Evolutionary conservation across 2,888 invertebrate species (phyloP).

Genomic region (Julus scandinavius): DNA sequence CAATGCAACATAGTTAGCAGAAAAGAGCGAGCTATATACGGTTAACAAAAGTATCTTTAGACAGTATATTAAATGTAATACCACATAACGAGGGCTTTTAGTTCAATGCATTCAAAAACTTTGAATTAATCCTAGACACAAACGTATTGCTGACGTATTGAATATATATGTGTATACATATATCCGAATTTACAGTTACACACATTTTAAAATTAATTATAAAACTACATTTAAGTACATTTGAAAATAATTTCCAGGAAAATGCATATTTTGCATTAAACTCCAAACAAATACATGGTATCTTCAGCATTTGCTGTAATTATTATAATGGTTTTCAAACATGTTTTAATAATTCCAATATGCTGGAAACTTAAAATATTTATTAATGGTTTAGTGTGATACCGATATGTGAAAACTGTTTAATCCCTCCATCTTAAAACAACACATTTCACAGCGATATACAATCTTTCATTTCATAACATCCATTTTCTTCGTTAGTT

Average conservation of each 20-base stretch:
- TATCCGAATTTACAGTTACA: too few relatives aligned
- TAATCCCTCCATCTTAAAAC: background rate
- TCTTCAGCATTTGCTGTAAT: too few relatives aligned
- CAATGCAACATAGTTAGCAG: background rate
- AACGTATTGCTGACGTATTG: background rate
- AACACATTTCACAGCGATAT: background rate
- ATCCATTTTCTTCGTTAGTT: slow-evolving; percentile 11
- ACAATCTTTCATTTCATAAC: background rate
- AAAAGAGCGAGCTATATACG: background rate
- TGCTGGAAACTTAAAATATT: too few relatives aligned
- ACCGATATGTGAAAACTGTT: too few relatives aligned
- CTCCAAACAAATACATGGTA: too few relatives aligned
- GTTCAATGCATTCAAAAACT: background rate
- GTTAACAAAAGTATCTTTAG: background rate
- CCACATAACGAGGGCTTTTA: background rate
- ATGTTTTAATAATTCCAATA: too few relatives aligned
- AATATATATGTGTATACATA: background rate
- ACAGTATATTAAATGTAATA: background rate
- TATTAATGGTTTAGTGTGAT: too few relatives aligned
- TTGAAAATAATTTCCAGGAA: too few relatives aligned
- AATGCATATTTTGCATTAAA: too few relatives aligned
- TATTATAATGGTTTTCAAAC: too few relatives aligned
- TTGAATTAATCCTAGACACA: background rate
- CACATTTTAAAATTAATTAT: too few relatives aligned
- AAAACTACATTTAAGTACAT: too few relatives aligned